Evolutionary conservation across 1,140 invertebrate species (phyloP).

Genomic region (Drosophila bocqueti): DNA sequence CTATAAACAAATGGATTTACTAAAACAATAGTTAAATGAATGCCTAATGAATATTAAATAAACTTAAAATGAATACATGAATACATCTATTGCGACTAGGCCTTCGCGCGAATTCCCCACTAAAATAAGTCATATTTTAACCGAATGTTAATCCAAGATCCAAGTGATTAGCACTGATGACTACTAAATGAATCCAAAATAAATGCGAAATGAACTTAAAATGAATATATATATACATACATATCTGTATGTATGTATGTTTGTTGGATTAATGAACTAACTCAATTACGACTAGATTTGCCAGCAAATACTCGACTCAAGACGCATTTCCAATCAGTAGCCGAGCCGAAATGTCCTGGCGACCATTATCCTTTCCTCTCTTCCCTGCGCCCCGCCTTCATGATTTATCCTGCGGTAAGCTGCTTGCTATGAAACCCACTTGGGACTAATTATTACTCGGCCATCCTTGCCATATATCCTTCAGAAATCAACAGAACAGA

Average conservation of each 20-base stretch:
- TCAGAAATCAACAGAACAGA: slow-evolving; percentile 31
- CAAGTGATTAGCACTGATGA: neutral
- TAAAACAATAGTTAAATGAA: neutral
- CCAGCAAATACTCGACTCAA: slow-evolving; percentile 28
- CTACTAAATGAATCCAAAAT: slow-evolving; percentile 16
- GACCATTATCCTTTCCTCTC: slow-evolving; percentile 8
- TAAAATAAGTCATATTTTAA: no score
- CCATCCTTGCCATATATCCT: slow-evolving; percentile 41
- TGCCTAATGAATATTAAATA: neutral
- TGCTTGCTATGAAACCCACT: slow-evolving; percentile 69
- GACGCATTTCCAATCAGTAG: slow-evolving; percentile 40
- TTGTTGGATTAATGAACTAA: slow-evolving; percentile 32
- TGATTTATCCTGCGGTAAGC: slow-evolving; percentile 22
- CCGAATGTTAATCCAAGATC: neutral
- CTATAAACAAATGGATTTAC: neutral
- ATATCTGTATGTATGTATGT: neutral
- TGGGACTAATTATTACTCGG: slow-evolving; percentile 78
- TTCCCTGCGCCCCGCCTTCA: neutral
- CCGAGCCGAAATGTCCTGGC: slow-evolving; percentile 10
- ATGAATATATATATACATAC: neutral
- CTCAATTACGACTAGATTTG: slow-evolving; percentile 42
- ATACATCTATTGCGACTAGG: neutral
- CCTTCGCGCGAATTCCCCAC: neutral
- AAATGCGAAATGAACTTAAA: slow-evolving; percentile 1
- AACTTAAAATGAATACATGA: neutral